These are phyloP conservation scores for Cotesia glomerata DNA, from an alignment of 1,140 invertebrate species.

Conservation along the genomic window DNA sequence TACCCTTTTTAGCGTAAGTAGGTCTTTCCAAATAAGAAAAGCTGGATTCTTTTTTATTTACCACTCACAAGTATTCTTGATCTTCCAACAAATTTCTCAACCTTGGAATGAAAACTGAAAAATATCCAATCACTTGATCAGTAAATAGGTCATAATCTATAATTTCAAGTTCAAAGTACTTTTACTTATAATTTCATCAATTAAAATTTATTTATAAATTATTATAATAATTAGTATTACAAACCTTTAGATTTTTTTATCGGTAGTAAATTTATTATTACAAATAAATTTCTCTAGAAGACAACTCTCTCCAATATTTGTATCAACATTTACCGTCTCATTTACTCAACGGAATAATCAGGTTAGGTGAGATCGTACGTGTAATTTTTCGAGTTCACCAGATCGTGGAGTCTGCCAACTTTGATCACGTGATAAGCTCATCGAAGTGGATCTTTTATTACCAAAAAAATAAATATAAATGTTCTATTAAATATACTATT, in stretches of 20 bases:
- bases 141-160: too few relatives aligned
- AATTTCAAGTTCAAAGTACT: not conserved
- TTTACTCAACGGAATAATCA: not conserved
- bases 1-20: too few relatives aligned
- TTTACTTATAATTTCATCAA: not conserved
- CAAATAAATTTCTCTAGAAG: not conserved
- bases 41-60: too few relatives aligned
- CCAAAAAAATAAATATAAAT: not conserved
- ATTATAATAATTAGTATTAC: not conserved
- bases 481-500: too few relatives aligned
- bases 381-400: not conserved
- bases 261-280: not conserved
- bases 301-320: not conserved
- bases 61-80: too few relatives aligned
- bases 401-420: not conserved
- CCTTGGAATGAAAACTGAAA: too few relatives aligned
- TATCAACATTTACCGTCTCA: not conserved
- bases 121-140: too few relatives aligned
- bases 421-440: not conserved
- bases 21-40: too few relatives aligned
- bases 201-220: not conserved
- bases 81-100: too few relatives aligned
- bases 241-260: not conserved
- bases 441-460: not conserved
- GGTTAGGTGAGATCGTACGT: slow-evolving; percentile 5